Percentiles rank a stretch among this genome's conserved stretches.
These are phyloP conservation scores for Grallaria varia DNA, from an alignment of 2,113 vertebrate genomes.

Conservation along the genomic window DNA sequence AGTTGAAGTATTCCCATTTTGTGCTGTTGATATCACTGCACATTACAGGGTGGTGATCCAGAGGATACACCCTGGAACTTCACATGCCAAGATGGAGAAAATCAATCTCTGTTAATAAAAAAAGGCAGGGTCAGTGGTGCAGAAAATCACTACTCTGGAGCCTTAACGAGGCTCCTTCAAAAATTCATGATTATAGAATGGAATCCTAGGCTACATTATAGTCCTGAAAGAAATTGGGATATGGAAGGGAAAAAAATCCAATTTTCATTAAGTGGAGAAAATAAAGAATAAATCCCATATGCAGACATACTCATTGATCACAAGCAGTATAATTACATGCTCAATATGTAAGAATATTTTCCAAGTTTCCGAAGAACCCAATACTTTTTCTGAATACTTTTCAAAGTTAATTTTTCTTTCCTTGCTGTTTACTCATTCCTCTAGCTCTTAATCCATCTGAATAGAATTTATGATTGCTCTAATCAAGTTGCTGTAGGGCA, in stretches of 20 bases:
- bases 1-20: background rate
- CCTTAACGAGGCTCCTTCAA: slow-evolving; percentile 43
- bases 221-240: slow-evolving; percentile 13
- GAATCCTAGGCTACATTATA: background rate
- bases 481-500: background rate
- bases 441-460: background rate
- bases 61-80: slow-evolving; percentile 6
- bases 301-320: background rate
- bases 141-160: slow-evolving; percentile 57
- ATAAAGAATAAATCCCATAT: background rate
- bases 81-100: slow-evolving; percentile 33
- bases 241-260: background rate
- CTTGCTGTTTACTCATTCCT: background rate
- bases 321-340: background rate
- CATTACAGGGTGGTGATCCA: background rate
- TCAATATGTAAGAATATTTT: background rate
- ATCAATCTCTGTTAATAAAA: slow-evolving; percentile 56
- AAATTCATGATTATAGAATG: slow-evolving; percentile 51
- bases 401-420: background rate
- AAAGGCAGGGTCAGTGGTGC: background rate
- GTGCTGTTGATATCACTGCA: background rate
- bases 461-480: background rate
- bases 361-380: background rate
- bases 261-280: slow-evolving; percentile 35
- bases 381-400: background rate